phyloP scores from a whole-genome alignment of 2,797 vertebrate genomes.

The Liasis olivaceus region DNA sequence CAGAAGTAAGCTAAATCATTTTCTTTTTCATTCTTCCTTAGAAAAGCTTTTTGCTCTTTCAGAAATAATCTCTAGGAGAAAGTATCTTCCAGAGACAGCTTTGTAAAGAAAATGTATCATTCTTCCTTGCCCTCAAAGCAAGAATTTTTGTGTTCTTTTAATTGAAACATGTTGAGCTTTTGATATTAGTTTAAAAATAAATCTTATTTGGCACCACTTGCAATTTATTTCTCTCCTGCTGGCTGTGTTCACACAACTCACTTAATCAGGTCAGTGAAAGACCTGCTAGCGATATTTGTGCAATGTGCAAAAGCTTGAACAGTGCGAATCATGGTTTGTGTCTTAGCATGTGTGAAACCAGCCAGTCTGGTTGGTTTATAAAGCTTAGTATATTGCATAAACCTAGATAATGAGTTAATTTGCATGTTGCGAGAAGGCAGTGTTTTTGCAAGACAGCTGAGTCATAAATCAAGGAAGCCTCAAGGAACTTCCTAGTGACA shows the following conservation, averaged over 20 bases:
- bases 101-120: not conserved
- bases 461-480: not conserved
- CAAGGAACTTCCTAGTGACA: not conserved
- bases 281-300: not conserved
- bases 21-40: not conserved
- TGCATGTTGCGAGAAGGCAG: not conserved
- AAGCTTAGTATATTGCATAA: not conserved
- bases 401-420: not conserved
- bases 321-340: not conserved
- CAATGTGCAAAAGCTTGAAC: not conserved
- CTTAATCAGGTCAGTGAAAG: not conserved
- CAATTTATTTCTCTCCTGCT: not conserved
- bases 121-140: not conserved
- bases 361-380: not conserved
- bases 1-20: not conserved
- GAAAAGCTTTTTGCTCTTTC: not conserved
- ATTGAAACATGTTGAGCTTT: not conserved
- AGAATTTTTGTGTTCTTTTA: not conserved
- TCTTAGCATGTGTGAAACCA: not conserved
- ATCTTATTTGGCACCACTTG: not conserved
- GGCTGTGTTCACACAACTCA: not conserved
- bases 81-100: not conserved
- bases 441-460: not conserved
- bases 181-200: slow-evolving; percentile 2
- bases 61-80: not conserved